phyloP scores from a whole-genome alignment of 1,140 invertebrate genomes.

The Stegodyphus mimosarum region DNA sequence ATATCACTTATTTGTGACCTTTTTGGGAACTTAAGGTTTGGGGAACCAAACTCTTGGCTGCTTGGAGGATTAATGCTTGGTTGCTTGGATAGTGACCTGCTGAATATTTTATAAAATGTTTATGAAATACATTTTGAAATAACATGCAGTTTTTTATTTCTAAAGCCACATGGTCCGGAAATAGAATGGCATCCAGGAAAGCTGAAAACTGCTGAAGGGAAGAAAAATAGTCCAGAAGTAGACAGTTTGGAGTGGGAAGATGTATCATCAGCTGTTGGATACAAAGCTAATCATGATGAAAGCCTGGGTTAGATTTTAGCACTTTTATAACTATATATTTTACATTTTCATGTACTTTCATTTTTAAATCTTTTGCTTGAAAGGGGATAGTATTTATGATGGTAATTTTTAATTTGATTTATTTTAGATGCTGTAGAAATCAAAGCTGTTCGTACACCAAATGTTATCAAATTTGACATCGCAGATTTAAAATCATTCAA shows the following conservation, averaged over 20 bases:
- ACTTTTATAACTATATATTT: too few relatives aligned
- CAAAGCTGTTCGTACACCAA: constrained; percentile 38
- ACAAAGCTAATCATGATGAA: constrained; percentile 45
- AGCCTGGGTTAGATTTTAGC: not conserved
- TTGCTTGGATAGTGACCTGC: not conserved
- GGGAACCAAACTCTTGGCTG: not conserved
- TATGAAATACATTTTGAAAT: not conserved
- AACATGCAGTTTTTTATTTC: not conserved
- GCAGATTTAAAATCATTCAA: constrained; percentile 70
- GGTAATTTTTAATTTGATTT: not conserved
- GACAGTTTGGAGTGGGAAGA: constrained; percentile 56
- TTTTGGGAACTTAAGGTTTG: not conserved
- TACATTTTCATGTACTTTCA: too few relatives aligned
- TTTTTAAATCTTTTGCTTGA: too few relatives aligned
- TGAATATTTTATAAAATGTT: not conserved
- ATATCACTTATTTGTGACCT: not conserved
- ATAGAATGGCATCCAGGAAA: constrained; percentile 52
- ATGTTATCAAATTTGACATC: constrained; percentile 68
- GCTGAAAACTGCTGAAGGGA: constrained; percentile 12
- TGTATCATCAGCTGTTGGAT: constrained; percentile 36
- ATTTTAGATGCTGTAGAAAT: constrained; percentile 50
- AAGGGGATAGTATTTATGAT: not conserved
- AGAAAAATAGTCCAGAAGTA: constrained; percentile 27
- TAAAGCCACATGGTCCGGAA: constrained; percentile 23
- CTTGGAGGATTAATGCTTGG: too few relatives aligned